Conservation (phyloP, 2,888 invertebrate genomes). For the Nysson spinosus region DNA sequence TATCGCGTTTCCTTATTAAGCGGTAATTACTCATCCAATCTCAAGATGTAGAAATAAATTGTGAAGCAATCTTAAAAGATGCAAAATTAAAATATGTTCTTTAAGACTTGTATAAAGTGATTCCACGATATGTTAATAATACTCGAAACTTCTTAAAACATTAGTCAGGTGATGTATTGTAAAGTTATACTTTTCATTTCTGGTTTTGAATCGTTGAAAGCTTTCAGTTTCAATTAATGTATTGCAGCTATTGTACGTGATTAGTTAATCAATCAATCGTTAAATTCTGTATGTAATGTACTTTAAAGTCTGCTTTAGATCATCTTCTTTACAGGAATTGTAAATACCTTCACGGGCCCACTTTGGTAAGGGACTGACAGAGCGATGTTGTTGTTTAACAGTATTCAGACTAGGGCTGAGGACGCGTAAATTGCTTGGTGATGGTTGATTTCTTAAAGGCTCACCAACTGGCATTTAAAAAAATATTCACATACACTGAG, state of each 20-base stretch:
- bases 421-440: constrained; percentile 76
- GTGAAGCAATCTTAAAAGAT: no score
- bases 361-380: constrained; percentile 80
- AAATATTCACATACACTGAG: constrained; percentile 30
- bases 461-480: constrained; percentile 77
- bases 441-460: constrained; percentile 79
- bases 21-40: no score
- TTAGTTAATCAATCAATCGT: background rate
- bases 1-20: constrained; percentile 1
- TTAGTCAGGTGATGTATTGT: no score
- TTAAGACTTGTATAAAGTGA: no score
- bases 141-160: no score
- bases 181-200: no score
- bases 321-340: constrained; percentile 21
- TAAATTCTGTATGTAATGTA: constrained; percentile 1
- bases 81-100: no score
- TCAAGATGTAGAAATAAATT: no score
- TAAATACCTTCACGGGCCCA: constrained; percentile 80
- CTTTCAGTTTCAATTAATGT: no score
- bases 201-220: no score
- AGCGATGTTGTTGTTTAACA: constrained; percentile 75
- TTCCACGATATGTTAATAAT: no score
- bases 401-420: constrained; percentile 74
- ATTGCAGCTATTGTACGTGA: no score
- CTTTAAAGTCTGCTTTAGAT: constrained; percentile 4